Base-by-base conservation (phyloP, 2,888 invertebrate species). In the Nemoura dubitans region DNA sequence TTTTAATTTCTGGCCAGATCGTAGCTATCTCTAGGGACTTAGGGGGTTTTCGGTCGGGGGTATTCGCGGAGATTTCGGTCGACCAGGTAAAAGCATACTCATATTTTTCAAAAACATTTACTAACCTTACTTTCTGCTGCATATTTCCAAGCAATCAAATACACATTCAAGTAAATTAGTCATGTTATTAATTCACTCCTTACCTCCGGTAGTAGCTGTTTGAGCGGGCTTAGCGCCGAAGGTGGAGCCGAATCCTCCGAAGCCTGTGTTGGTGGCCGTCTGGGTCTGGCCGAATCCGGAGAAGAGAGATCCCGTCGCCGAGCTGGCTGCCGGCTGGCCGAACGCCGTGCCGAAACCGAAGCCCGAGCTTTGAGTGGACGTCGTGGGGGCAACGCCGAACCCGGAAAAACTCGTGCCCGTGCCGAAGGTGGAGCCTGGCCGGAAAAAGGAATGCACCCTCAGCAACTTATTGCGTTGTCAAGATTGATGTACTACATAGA, bases 321-420 rank as follows among this genome's bases (percentile, higher is more conserved):
- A 29, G 25, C 77, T 29, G 1, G 86, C 30, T 0, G 86, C 77
- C 16, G 86, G 26, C 83, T 83, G 86, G 14, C 83, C 76, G 36
- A 87, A 59, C n/a, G 87, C 30, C 26, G 86, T 82, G 25, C 87
- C 87, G 29, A 87, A 87, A 25, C 83, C 84, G 42, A 86, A 86
- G 42, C 86, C 85, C 10, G 86, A 59, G 16, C 83, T 83, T 16
- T 85, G 83, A 10, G 85, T 85, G 16, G 87, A 86, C 25, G 87
- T 91, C 25, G 88, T 91, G 87, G 89, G 90, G 88, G 90, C 90
- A 89, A 91, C 87, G 6, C 90, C 90, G 82, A 90, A 90, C 29
- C 89, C 90, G 14, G 89, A 28, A 76, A 84, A 84, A 27, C 86
- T 30, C 16, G 85, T 87, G 26, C 87, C 87, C 14, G 87, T 83